A percentile compares a stretch with the other conserved stretches of the same genome.
Conservation (phyloP, 2,113 vertebrate species). For the Cinclus mexicanus region DNA sequence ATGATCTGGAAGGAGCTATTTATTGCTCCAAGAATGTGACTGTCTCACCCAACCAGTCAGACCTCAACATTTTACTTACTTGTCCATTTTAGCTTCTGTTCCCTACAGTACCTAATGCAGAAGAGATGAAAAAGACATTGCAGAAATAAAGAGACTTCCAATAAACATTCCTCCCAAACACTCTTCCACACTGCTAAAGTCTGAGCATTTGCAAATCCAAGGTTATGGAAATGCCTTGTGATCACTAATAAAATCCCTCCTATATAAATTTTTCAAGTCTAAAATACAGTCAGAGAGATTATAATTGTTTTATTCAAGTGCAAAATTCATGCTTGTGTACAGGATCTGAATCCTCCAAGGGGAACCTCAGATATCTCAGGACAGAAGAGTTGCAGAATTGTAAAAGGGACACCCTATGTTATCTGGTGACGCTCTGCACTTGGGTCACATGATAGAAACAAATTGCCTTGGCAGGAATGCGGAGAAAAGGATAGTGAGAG, state of each 20-base stretch:
- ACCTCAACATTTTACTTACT: slow-evolving; percentile 22
- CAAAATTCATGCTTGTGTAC: not conserved
- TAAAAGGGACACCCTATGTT: not conserved
- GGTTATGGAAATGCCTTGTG: not conserved
- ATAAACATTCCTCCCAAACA: not conserved
- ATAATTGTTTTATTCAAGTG: not conserved
- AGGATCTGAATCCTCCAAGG: not conserved
- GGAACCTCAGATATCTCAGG: not conserved
- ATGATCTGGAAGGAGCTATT: slow-evolving; percentile 53
- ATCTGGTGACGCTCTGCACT: not conserved
- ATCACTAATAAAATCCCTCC: not conserved
- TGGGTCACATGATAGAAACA: not conserved
- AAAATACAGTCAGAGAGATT: not conserved
- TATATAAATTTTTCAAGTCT: not conserved
- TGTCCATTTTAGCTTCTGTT: not conserved
- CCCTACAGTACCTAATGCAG: not conserved
- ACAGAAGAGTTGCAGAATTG: not conserved
- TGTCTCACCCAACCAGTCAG: not conserved
- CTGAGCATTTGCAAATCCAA: not conserved
- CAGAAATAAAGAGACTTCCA: not conserved
- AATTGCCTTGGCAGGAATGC: not conserved
- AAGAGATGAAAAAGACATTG: not conserved
- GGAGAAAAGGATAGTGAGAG: not conserved
- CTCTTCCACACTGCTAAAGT: not conserved
- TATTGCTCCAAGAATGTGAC: slow-evolving; percentile 31